Percentiles rank a stretch among this genome's conserved stretches.
These are phyloP conservation scores for Chrysolina americana DNA, from an alignment of 2,888 invertebrate species.

Conservation along the genomic window DNA sequence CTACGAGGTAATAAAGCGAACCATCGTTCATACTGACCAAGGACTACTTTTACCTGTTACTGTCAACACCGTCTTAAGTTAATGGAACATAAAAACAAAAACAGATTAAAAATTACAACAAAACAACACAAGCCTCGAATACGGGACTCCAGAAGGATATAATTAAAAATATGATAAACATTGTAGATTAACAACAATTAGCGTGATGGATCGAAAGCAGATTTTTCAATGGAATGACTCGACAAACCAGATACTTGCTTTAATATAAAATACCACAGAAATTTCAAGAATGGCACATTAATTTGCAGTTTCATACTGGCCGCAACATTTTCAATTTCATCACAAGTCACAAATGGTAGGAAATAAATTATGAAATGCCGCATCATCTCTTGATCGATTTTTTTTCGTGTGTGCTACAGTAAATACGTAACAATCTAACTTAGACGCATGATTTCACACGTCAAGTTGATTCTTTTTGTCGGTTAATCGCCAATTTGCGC, in stretches of 20 bases:
- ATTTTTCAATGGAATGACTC: constrained; percentile 3
- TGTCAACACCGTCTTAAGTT: constrained; percentile 40
- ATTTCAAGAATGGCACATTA: background rate
- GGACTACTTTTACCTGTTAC: constrained; percentile 53
- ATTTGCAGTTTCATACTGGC: too few species aligned
- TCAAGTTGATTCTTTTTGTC: background rate
- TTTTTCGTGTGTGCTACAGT: too few species aligned
- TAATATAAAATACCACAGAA: background rate
- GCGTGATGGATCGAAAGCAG: constrained; percentile 14
- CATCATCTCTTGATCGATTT: too few species aligned
- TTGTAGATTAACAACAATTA: constrained; percentile 62
- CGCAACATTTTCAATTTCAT: too few species aligned
- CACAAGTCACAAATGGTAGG: too few species aligned
- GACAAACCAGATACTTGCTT: background rate
- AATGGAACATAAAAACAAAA: constrained; percentile 52
- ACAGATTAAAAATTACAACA: constrained; percentile 54
- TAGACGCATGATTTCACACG: background rate
- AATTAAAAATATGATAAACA: constrained; percentile 62
- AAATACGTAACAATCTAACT: too few species aligned
- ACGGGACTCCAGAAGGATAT: constrained; percentile 58
- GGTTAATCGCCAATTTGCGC: too few species aligned
- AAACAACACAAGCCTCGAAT: constrained; percentile 60
- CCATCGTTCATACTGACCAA: background rate
- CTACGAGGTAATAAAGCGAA: background rate
- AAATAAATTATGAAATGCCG: too few species aligned